These are phyloP conservation scores for Ditylenchus dipsaci DNA, from an alignment of 1,140 invertebrate species.

Conservation along the genomic window DNA sequence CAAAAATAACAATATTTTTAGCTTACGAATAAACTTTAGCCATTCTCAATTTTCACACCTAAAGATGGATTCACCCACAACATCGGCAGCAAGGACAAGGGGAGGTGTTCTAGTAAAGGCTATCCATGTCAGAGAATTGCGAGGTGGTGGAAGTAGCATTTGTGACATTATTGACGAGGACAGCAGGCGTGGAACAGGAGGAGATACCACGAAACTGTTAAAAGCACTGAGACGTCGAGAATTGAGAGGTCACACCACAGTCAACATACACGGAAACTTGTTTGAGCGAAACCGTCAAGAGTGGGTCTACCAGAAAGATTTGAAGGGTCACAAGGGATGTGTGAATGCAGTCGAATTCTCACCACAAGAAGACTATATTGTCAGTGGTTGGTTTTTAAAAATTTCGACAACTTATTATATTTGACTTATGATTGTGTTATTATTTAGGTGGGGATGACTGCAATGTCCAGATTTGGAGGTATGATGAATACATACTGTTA, in stretches of 20 bases:
- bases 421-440: no score
- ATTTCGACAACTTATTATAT: not conserved
- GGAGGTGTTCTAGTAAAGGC: not conserved
- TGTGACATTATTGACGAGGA: not conserved
- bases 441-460: constrained; percentile 80
- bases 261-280: not conserved
- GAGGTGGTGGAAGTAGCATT: not conserved
- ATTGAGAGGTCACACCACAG: not conserved
- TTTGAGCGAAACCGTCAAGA: constrained; percentile 60
- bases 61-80: not conserved
- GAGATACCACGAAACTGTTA: not conserved
- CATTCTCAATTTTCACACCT: no score
- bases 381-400: constrained; percentile 70
- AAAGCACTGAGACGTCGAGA: not conserved
- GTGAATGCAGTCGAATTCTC: constrained; percentile 94
- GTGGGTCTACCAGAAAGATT: constrained; percentile 73
- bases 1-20: no score
- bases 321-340: constrained; percentile 84
- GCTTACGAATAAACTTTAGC: no score
- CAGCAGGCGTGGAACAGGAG: not conserved
- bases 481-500: no score
- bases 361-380: constrained; percentile 74
- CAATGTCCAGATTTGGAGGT: constrained; percentile 78
- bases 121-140: not conserved
- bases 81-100: not conserved